Conservation (phyloP, 2,113 vertebrate species). For the Tamias sibiricus region DNA sequence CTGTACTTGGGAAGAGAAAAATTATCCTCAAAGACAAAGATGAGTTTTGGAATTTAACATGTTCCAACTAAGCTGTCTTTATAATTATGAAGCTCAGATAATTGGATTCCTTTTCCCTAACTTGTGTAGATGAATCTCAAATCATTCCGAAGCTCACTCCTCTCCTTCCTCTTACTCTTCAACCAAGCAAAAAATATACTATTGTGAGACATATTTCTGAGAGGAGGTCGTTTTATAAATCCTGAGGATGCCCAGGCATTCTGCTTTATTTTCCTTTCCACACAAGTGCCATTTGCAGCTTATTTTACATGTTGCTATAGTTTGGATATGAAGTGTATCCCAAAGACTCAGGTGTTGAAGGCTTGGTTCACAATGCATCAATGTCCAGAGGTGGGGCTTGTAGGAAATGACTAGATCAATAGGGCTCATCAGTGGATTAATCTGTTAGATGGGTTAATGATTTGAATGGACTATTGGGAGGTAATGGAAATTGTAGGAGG, state of each 20-base stretch:
- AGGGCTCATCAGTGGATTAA: not conserved
- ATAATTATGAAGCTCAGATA: not conserved
- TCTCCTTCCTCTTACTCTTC: not conserved
- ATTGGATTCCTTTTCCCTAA: not conserved
- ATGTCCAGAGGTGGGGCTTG: not conserved
- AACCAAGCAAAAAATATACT: not conserved
- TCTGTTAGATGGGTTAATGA: not conserved
- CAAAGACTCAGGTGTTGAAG: not conserved
- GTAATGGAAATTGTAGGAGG: not conserved
- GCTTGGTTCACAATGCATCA: not conserved
- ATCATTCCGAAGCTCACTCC: not conserved
- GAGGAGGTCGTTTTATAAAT: not conserved
- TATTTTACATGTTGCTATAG: not conserved
- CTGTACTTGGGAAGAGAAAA: conserved; percentile 46
- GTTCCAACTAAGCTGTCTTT: not conserved
- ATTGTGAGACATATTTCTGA: not conserved
- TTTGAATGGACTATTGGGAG: not conserved
- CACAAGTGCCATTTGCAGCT: not conserved
- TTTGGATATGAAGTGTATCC: not conserved
- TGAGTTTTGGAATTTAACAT: not conserved
- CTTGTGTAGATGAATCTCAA: not conserved
- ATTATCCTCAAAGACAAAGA: not conserved
- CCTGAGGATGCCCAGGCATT: not conserved
- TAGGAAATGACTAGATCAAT: not conserved
- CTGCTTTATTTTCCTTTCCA: not conserved